Evolutionary conservation across 2,888 invertebrate genomes (phyloP).

Genomic region (Villa cingulata): DNA sequence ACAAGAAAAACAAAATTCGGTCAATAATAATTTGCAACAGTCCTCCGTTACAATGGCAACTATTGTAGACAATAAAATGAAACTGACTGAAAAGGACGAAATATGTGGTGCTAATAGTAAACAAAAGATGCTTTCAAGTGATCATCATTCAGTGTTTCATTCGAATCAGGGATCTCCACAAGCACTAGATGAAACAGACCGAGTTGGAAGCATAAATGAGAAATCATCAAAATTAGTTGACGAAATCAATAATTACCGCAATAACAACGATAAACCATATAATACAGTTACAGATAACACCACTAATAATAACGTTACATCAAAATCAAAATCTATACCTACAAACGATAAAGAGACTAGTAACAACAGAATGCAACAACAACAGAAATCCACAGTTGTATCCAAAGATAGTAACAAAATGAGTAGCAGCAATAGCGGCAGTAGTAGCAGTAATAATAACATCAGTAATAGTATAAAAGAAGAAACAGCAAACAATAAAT

Average conservation of each 20-base stretch:
- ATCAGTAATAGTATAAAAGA: background rate
- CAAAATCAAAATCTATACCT: background rate
- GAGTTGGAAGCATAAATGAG: background rate
- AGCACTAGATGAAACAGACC: background rate
- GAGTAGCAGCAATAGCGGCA: background rate
- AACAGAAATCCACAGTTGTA: background rate
- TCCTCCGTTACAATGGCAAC: slow-evolving; percentile 10
- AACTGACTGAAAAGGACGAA: slow-evolving; percentile 1
- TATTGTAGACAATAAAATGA: slow-evolving; percentile 1
- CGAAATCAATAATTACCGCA: background rate
- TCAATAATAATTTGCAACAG: slow-evolving; percentile 29
- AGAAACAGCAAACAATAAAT: background rate
- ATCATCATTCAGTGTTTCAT: background rate
- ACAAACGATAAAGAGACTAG: background rate
- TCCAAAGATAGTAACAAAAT: background rate
- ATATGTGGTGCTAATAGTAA: too few species aligned
- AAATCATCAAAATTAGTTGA: background rate
- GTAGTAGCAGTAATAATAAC: background rate
- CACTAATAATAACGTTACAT: background rate
- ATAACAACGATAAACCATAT: background rate
- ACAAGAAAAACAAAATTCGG: background rate
- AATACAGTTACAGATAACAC: background rate
- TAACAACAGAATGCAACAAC: background rate
- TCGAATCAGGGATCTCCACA: background rate
- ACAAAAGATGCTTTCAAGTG: too few species aligned